Conservation (phyloP, 2,888 invertebrate species). For the Tipula lateralis region DNA sequence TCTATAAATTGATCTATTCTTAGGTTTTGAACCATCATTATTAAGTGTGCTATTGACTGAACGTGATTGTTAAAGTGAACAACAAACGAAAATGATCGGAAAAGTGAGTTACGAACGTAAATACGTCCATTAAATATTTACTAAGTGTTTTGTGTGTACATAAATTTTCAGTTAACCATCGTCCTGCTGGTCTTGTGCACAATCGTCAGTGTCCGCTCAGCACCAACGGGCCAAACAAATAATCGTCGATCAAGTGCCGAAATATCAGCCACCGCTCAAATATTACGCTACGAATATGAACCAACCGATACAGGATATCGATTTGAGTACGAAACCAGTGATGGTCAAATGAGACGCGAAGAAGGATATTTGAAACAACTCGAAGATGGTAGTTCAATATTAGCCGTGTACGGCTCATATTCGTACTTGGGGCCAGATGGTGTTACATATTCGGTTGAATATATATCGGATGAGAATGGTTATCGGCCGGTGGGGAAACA, state of each 20-base stretch:
- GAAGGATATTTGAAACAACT: not conserved
- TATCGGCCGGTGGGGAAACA: not conserved
- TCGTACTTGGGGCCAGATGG: not conserved
- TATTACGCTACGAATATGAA: not conserved
- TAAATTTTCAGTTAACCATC: not conserved
- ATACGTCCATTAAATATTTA: not conserved
- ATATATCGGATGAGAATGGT: conserved; percentile 26
- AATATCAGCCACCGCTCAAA: not conserved
- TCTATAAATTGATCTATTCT: not conserved
- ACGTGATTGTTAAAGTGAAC: not conserved
- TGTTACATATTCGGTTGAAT: not conserved
- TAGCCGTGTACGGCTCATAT: not conserved
- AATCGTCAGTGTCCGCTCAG: not conserved
- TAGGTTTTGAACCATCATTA: not conserved
- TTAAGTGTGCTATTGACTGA: not conserved
- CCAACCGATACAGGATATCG: not conserved
- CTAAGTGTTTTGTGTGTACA: not conserved
- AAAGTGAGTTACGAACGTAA: not conserved
- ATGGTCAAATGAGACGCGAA: not conserved
- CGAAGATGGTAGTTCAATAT: not conserved
- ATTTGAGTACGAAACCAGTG: not conserved
- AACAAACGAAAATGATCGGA: not conserved
- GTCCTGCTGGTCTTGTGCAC: not conserved
- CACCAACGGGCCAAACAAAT: not conserved
- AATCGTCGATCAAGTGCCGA: not conserved